These are phyloP conservation scores for Acrossocheilus wenchowensis DNA, from an alignment of 2,797 vertebrate genomes.

Conservation along the genomic window DNA sequence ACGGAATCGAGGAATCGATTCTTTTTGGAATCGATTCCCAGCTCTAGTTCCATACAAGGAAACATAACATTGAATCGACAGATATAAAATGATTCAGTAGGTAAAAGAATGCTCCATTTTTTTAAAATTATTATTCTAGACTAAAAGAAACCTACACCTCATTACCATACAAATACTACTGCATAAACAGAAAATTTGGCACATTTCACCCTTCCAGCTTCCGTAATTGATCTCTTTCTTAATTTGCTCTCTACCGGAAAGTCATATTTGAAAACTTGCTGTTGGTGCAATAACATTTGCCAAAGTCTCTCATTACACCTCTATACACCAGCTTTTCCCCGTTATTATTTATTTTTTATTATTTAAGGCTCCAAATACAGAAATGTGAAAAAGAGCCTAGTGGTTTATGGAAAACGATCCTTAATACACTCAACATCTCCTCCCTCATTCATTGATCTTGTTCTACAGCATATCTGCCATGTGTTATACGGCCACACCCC, in stretches of 20 bases:
- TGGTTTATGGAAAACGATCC: neutral
- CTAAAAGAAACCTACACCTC: neutral
- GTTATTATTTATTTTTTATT: neutral
- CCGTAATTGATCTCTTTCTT: neutral
- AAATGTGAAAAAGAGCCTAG: neutral
- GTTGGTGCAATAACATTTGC: conserved; percentile 18
- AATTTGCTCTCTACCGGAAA: conserved; percentile 2
- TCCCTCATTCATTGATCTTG: conserved; percentile 40
- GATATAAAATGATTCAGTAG: neutral
- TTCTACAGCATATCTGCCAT: conserved; percentile 47
- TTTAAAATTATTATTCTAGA: neutral
- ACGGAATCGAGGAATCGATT: too few relatives aligned
- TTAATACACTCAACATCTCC: conserved; percentile 36
- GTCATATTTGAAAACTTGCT: neutral
- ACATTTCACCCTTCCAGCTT: neutral
- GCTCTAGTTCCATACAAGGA: neutral
- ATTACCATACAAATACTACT: neutral
- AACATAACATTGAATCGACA: neutral
- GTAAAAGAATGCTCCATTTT: neutral
- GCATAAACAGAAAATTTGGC: neutral
- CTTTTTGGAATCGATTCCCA: too few relatives aligned
- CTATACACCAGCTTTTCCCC: neutral
- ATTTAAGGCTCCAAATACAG: neutral
- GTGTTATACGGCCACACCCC: conserved; percentile 31
- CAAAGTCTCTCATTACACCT: neutral